A percentile compares a stretch with the other conserved stretches of the same genome.
These are phyloP conservation scores for Diadema setosum DNA, from an alignment of 35 echinoderm and acorn worm species.

Conservation along the genomic window DNA sequence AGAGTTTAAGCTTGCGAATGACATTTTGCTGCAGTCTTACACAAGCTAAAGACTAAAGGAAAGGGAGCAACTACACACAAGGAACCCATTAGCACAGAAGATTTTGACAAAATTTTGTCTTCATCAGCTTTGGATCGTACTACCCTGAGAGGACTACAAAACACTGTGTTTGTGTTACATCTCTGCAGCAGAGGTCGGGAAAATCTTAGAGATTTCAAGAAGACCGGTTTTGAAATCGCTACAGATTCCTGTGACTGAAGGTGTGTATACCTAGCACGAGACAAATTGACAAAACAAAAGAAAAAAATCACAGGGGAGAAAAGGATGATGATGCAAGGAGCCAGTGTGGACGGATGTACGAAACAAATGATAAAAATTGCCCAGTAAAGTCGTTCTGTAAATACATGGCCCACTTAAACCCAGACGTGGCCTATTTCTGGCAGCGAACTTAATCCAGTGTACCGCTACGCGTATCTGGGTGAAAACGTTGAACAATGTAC, in stretches of 20 bases:
- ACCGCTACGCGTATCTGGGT: neutral
- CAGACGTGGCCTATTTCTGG: neutral
- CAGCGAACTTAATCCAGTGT: constrained; percentile 24
- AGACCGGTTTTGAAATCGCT: neutral
- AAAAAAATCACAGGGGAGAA: constrained; percentile 6
- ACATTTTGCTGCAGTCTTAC: neutral
- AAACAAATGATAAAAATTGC: constrained; percentile 29
- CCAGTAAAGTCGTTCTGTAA: neutral
- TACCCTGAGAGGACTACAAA: constrained; percentile 9
- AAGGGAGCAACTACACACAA: constrained; percentile 24
- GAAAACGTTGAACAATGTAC: neutral
- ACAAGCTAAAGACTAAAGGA: neutral
- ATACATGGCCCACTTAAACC: constrained; percentile 16
- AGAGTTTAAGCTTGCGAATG: neutral
- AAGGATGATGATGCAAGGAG: constrained; percentile 9
- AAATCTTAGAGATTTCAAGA: constrained; percentile 17
- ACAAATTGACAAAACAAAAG: constrained; percentile 19
- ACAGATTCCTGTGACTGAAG: neutral
- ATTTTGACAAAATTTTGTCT: constrained; percentile 20
- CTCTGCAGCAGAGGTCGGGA: constrained; percentile 35
- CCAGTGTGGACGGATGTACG: constrained; percentile 42
- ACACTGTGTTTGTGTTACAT: constrained; percentile 35
- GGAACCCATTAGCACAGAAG: neutral
- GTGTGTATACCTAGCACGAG: neutral
- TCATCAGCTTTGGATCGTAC: neutral